Conservation (phyloP, 2,888 invertebrate genomes). For the Monopis laevigella region DNA sequence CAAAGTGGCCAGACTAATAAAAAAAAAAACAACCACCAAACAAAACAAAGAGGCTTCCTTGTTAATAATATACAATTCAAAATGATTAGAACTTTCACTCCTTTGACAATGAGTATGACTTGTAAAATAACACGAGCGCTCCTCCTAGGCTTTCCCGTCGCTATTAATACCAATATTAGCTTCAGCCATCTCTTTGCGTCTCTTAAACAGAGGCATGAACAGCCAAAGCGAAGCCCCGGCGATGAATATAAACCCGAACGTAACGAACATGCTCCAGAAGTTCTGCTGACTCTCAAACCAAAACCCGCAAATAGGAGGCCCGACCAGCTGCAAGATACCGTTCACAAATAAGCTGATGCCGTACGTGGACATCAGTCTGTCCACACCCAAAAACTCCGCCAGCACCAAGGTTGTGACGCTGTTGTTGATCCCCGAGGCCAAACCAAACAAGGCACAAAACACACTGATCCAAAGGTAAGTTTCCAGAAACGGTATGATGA, state of each 20-base stretch:
- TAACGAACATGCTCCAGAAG: constrained; percentile 77
- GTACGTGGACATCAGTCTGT: constrained; percentile 83
- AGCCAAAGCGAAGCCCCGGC: constrained; percentile 80
- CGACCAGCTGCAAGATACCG: constrained; percentile 80
- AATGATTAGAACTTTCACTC: no score
- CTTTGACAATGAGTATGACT: no score
- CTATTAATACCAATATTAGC: no score
- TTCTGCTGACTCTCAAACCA: constrained; percentile 72
- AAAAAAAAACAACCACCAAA: no score
- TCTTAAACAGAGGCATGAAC: constrained; percentile 77
- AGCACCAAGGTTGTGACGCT: constrained; percentile 87
- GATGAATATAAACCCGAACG: constrained; percentile 78
- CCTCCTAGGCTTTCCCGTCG: no score
- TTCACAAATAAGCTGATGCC: constrained; percentile 88
- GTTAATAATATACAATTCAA: no score
- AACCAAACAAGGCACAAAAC: constrained; percentile 80
- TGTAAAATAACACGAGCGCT: no score
- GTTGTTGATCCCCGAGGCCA: constrained; percentile 85
- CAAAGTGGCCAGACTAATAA: no score
- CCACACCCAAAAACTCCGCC: constrained; percentile 88
- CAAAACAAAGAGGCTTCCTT: no score
- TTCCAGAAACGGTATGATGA: constrained; percentile 73
- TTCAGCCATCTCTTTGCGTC: constrained; percentile 33
- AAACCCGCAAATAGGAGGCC: constrained; percentile 82
- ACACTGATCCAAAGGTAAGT: constrained; percentile 71